phyloP scores from a whole-genome alignment of 2,888 invertebrate species.

The Spisula solida region DNA sequence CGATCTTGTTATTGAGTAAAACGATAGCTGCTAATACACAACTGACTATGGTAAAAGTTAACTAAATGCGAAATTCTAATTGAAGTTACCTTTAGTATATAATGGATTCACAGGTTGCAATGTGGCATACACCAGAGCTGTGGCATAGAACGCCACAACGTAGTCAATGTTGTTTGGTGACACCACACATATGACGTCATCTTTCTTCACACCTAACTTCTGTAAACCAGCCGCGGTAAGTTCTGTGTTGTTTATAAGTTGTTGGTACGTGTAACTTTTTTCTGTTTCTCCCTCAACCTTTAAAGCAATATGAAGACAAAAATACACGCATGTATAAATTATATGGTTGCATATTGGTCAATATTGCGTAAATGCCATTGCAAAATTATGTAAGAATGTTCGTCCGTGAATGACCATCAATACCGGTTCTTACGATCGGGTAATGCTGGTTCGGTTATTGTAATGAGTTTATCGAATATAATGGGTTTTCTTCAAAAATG shows the following conservation, averaged over 20 bases:
- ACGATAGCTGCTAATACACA: neutral
- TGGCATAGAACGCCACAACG: slow-evolving; percentile 59
- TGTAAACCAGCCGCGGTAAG: slow-evolving; percentile 61
- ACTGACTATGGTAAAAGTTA: neutral
- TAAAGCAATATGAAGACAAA: neutral
- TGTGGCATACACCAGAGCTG: slow-evolving; percentile 57
- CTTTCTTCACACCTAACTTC: slow-evolving; percentile 57
- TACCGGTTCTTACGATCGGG: no score
- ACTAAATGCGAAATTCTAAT: neutral
- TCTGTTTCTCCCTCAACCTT: slow-evolving; percentile 58
- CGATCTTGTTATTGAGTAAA: neutral
- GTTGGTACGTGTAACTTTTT: slow-evolving; percentile 40
- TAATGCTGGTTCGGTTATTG: no score
- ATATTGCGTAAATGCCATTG: no score
- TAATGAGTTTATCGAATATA: no score
- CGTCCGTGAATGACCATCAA: no score
- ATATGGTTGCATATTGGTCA: no score
- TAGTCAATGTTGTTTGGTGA: slow-evolving; percentile 68
- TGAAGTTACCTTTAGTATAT: slow-evolving; percentile 63
- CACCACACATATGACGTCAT: slow-evolving; percentile 68
- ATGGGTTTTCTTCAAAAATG: no score
- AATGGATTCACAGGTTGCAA: slow-evolving; percentile 68
- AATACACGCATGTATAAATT: no score
- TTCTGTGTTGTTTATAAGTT: slow-evolving; percentile 44
- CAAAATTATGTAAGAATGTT: no score